Base-by-base conservation (phyloP, 1,140 invertebrate genomes). In the Drosophila asahinai region DNA sequence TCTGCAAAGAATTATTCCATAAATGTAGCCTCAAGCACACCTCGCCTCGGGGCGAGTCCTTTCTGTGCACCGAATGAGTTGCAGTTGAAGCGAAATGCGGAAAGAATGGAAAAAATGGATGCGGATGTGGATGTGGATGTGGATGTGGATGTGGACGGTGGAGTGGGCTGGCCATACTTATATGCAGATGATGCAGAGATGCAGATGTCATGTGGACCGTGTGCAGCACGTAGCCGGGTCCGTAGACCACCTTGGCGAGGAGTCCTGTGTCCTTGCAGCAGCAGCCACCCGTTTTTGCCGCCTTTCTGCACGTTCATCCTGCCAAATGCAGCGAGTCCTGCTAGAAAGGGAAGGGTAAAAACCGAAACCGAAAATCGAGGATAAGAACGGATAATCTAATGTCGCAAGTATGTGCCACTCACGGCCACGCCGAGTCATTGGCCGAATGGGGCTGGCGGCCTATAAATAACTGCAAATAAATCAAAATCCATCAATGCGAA, bases 401-500 rank as follows among this genome's bases (percentile, higher is more conserved):
- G 86, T 90, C 82, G 79, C 84, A 90, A 89, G 79, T 84, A 82
- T 82, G 70, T 83, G 68, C 67, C 70, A 74, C 71, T 74, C 71
- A 73, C 83, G 81, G 57, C 84, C 68, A 61, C 83, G 81, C 52
- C 84, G 81, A 87, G 86, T 89, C 84, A 89, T 76, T 66, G 40
- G 17, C 57, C 11, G 36, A 38, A 43, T 25, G 51, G 49, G 15
- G 15, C 22, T 58, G 58, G 15, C 74, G 75, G 86, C 86, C 86
- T 90, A 90, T 90, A 90, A 90, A 90, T 90, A 90, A 90, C 86
- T 86, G 86, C 86, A 91, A 90, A 90, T 90, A 90, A 90, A 90
- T 90, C 86, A 90, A 90, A 91, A 91, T 90, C 86, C 91, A 90
- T 90, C 86, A 90, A 91, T 91, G 82, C 77, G 86, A 82, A 91